Percentiles rank a stretch among this genome's conserved stretches.
phyloP scores from a whole-genome alignment of 1,140 invertebrate genomes.

The Steinernema feltiae region DNA sequence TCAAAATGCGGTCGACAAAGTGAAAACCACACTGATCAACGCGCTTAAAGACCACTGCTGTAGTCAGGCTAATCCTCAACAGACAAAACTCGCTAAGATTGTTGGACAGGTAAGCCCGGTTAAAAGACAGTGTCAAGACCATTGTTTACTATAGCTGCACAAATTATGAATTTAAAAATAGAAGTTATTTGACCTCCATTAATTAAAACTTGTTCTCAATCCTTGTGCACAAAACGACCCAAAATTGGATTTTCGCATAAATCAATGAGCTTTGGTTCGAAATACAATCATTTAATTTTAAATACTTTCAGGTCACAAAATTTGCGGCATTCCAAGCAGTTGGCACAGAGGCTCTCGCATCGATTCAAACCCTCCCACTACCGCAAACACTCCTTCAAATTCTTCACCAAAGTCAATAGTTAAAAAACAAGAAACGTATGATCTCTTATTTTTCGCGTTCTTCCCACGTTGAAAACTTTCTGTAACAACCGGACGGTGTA shows the following conservation, averaged over 20 bases:
- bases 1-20: constrained; percentile 37
- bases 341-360: constrained; percentile 13
- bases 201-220: no score
- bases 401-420: neutral
- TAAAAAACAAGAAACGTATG: neutral
- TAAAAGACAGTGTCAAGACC: no score
- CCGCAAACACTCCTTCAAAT: neutral
- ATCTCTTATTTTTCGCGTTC: neutral
- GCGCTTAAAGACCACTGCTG: constrained; percentile 57
- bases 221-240: no score
- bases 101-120: constrained; percentile 45
- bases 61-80: constrained; percentile 17
- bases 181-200: no score
- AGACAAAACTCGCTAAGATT: constrained; percentile 52
- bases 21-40: constrained; percentile 55
- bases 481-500: no score
- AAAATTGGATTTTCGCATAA: neutral
- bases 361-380: neutral
- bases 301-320: constrained; percentile 24
- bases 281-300: constrained; percentile 3
- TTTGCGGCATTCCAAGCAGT: constrained; percentile 29
- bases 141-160: no score
- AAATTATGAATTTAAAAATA: no score
- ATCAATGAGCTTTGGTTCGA: constrained; percentile 17
- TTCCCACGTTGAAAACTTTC: neutral